Base-by-base conservation (phyloP, 2,797 vertebrate species). In the Gymnothorax reevesii region DNA sequence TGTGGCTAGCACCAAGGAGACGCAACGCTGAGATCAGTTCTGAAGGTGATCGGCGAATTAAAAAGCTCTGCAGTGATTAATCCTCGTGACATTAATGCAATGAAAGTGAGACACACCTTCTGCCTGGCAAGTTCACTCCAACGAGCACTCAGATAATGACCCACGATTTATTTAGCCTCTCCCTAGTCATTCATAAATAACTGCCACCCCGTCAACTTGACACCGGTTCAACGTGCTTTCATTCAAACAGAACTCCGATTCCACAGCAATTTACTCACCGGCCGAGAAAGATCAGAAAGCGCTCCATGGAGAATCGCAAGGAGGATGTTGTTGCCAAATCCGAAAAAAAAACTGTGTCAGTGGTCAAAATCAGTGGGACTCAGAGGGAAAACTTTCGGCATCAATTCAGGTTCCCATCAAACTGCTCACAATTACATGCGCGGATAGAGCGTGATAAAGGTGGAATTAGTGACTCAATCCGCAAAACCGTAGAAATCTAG, bases 121-220 rank as follows among this genome's bases (percentile, higher is more conserved):
- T 49, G 27, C 25, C 71, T 5, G 5, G 1, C 27, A 27, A 27
- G 1, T 4, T 9, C 66, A 7, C 66, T 25, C 66, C 5, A 25
- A 75, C 2, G 42, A 75, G 71, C 71, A 75, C 71, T 75, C 71
- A 42, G 71, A 75, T 75, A 75, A 75, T 75, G 71, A 75, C 71
- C 71, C 49, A 33, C 27, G 71, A 33, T 49, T 42, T 33, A 75
- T 10, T 7, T 69, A n/a, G 3, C 0, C 25, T 12, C 69, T 10
- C 7, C 69, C 69, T 9, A 8, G 7, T 17, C 7, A 49, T 75
- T 33, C 71, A 75, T 75, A 49, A 27, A 15, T 15, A 27, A 3
- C 33, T 75, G 33, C 27, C 71, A 25, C 4, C 27, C 71, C 17
- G 10, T 33, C 71, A 75, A 17, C 71, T 75, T 6, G 42, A 13